Evolutionary conservation across 2,113 vertebrate species (phyloP).

Genomic region (Eolophus roseicapilla): DNA sequence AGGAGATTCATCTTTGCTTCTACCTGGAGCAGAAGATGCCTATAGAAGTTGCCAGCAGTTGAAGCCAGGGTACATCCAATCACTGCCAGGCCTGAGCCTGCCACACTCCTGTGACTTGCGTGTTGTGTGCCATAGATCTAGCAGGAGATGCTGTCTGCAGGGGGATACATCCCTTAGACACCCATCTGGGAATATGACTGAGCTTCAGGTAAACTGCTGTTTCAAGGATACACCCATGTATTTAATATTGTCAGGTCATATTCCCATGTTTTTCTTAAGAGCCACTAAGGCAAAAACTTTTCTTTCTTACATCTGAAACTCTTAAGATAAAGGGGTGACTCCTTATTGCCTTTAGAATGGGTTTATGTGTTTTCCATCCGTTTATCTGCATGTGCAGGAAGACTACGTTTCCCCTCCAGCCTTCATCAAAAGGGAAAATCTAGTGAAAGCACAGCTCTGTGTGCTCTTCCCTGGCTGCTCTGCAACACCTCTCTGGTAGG

Average conservation of each 20-base stretch:
- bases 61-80: not conserved
- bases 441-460: not conserved
- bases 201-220: not conserved
- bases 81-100: not conserved
- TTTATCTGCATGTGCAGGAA: not conserved
- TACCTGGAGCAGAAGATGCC: not conserved
- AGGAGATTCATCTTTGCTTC: not conserved
- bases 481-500: not conserved
- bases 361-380: not conserved
- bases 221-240: not conserved
- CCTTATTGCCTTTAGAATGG: not conserved
- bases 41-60: not conserved
- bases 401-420: not conserved
- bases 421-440: not conserved
- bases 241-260: not conserved
- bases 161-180: not conserved
- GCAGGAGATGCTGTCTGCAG: not conserved
- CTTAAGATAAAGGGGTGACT: not conserved
- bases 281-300: not conserved
- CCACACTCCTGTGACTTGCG: not conserved
- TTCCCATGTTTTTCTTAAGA: not conserved
- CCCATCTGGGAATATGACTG: not conserved
- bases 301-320: not conserved
- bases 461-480: not conserved
- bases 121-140: not conserved